Base-by-base conservation (phyloP, 2,797 vertebrate species). In the Tangara arthus region DNA sequence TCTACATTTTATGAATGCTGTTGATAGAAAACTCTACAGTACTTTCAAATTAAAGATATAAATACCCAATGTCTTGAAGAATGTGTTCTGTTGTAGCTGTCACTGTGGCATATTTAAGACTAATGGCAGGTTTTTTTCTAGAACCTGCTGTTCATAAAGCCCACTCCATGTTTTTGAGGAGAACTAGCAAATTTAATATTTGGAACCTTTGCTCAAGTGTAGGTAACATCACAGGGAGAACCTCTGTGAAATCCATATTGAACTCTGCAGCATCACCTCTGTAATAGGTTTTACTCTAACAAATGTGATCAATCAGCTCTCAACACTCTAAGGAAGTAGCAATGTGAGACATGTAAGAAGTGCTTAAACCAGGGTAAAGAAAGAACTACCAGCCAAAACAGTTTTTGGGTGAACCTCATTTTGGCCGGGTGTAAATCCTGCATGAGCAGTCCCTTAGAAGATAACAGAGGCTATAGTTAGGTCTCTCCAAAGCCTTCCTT, bases 271-370 rank as follows among this genome's bases (percentile, higher is more conserved):
- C 1, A 0, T 16, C 55, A 52, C 9, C 18, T 76, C 39, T 34
- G 21, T 8, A 26, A 30, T 4, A 64, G 10, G 21, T 26, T 73
- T 34, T 53, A 37, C 23, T 35, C 35, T 42, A 30, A 73, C 7
- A 55, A 41, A 86, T 8, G 1, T 5, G 3, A 37, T 22, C 55
- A 34, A 15, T 14, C n/a, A 69, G 28, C 12, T 47, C n/a, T 46
- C 30, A 52, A 27, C 16, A 34, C 21, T 11, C 46, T 17, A 39
- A 28, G 20, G 44, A 70, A 65, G 7, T 0, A 53, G 42, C 9
- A 41, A 71, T 0, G 0, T 9, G 24, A 61, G 42, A 77, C 65
- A 68, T 28, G 12, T 0, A 0, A 59, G 21, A 46, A 53, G 9
- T n/a, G 8, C 52, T 44, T 66, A 59, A 86, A 83, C 1, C 5